Evolutionary conservation across 2,888 invertebrate species (phyloP).

Genomic region (Drosophila colorata): DNA sequence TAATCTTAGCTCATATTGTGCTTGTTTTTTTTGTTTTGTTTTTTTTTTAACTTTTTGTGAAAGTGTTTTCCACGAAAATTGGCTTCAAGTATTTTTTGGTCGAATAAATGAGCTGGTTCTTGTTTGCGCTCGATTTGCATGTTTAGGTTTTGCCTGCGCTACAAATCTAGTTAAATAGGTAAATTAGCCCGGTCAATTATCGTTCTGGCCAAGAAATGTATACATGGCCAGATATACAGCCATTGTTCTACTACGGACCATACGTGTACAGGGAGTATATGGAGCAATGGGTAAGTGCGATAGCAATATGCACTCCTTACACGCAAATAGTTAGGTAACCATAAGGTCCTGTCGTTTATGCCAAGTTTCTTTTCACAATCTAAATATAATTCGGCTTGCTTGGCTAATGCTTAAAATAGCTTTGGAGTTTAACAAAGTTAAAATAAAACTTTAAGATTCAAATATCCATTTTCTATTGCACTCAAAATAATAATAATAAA

Average conservation of each 20-base stretch:
- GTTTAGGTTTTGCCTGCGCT: conserved; percentile 21
- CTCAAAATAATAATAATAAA: too few relatives aligned
- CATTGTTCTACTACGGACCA: not conserved
- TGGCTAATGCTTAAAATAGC: too few relatives aligned
- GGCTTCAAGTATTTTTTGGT: conserved; percentile 11
- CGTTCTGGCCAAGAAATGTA: conserved; percentile 35
- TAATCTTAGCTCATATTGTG: conserved; percentile 26
- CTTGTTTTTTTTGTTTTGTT: conserved; percentile 9
- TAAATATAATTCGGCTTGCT: too few relatives aligned
- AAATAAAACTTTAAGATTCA: too few relatives aligned
- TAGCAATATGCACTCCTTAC: conserved; percentile 39
- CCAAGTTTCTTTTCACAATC: conserved; percentile 9
- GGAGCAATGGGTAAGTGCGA: conserved; percentile 42
- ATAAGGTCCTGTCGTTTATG: conserved; percentile 16
- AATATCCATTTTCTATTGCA: too few relatives aligned
- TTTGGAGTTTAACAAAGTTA: too few relatives aligned
- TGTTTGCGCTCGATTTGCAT: conserved; percentile 64
- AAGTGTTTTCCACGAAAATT: conserved; percentile 72
- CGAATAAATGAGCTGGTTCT: conserved; percentile 46
- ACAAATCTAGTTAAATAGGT: conserved; percentile 74
- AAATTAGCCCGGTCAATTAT: conserved; percentile 76
- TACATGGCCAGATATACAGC: conserved; percentile 47
- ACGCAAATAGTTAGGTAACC: conserved; percentile 35
- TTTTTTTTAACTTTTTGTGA: conserved; percentile 16
- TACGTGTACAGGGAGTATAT: conserved; percentile 20